Conservation (phyloP, 2,113 vertebrate species). For the Raja brachyura region DNA sequence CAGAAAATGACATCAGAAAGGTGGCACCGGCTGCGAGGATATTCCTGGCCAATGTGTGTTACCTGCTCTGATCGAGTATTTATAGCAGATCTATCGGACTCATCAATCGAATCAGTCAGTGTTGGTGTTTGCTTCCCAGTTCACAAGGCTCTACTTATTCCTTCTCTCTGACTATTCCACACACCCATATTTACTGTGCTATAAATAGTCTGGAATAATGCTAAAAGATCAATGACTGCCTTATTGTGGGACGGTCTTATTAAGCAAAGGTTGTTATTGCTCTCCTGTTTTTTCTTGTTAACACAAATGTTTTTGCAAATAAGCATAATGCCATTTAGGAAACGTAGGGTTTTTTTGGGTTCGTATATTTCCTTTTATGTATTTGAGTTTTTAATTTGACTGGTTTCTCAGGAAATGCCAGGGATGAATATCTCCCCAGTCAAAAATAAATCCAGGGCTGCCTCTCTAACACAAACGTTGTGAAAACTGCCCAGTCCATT, state of each 20-base stretch:
- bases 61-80: neutral
- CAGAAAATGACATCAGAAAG: neutral
- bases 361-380: neutral
- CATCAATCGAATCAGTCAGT: neutral
- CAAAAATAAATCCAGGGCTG: neutral
- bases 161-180: neutral
- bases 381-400: neutral
- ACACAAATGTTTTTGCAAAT: neutral
- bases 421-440: neutral
- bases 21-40: neutral
- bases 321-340: neutral
- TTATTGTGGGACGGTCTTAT: neutral
- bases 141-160: neutral
- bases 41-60: neutral
- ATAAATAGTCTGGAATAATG: neutral
- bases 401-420: neutral
- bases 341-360: neutral
- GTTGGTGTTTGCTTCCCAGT: neutral
- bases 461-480: neutral
- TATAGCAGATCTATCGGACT: neutral
- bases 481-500: too few relatives aligned
- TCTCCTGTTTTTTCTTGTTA: neutral
- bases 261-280: neutral
- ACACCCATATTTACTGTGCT: neutral
- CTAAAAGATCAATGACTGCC: neutral